A percentile compares a stretch with the other conserved stretches of the same genome.
These are phyloP conservation scores for Prorops nasuta DNA, from an alignment of 1,140 invertebrate genomes.

Conservation along the genomic window DNA sequence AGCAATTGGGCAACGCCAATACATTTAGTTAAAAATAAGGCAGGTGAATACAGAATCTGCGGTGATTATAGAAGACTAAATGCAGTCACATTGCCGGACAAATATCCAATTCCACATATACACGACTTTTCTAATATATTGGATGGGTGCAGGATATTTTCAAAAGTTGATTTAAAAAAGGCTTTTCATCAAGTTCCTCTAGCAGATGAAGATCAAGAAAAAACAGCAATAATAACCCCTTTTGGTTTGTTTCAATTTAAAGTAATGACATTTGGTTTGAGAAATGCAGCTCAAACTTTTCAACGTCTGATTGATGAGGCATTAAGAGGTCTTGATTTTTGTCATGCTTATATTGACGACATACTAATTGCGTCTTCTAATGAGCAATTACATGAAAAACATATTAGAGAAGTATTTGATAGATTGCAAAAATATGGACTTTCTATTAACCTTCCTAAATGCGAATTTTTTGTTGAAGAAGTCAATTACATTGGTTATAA, in stretches of 20 bases:
- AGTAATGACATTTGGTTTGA: neutral
- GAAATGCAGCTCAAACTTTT: too few relatives aligned
- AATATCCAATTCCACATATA: too few relatives aligned
- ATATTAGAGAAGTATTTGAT: neutral
- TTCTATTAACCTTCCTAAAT: neutral
- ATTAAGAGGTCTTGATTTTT: too few relatives aligned
- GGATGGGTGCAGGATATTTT: neutral
- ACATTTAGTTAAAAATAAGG: slow-evolving; percentile 1
- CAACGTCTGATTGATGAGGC: neutral
- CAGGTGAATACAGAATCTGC: neutral
- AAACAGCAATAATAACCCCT: slow-evolving; percentile 1
- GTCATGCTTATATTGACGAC: too few relatives aligned
- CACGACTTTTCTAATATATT: too few relatives aligned
- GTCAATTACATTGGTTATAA: neutral
- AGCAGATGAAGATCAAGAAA: neutral
- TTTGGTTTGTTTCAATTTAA: neutral
- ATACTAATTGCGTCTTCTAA: too few relatives aligned
- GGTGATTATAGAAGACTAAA: neutral
- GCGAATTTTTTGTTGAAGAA: neutral
- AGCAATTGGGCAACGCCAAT: too few relatives aligned
- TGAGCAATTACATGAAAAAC: too few relatives aligned
- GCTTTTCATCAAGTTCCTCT: too few relatives aligned
- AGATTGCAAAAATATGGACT: neutral
- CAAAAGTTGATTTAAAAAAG: neutral
- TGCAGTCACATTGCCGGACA: neutral